These are phyloP conservation scores for Anoplius nigerrimus DNA, from an alignment of 2,888 invertebrate species.

Conservation along the genomic window DNA sequence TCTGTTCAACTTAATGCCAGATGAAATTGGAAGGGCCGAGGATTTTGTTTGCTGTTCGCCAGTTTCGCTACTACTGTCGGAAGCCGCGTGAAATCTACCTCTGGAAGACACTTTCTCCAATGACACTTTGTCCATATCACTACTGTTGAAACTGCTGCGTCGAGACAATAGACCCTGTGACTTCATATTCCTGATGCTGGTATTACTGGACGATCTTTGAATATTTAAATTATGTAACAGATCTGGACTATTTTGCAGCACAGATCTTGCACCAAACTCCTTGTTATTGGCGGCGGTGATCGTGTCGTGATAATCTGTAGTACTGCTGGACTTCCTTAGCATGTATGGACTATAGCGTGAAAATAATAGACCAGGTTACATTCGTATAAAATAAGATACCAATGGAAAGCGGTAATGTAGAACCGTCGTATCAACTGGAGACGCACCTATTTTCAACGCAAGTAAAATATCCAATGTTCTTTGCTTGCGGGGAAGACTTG, in stretches of 20 bases:
- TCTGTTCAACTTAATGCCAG: conserved; percentile 66
- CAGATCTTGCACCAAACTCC: conserved; percentile 47
- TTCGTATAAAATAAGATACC: not conserved
- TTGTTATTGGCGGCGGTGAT: conserved; percentile 46
- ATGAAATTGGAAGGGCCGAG: conserved; percentile 52
- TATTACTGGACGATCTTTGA: conserved; percentile 76
- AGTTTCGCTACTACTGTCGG: conserved; percentile 67
- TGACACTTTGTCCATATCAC: conserved; percentile 54
- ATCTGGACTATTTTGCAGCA: conserved; percentile 58
- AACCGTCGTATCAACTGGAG: not conserved
- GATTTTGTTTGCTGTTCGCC: conserved; percentile 57
- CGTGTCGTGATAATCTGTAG: conserved; percentile 64
- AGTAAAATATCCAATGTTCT: conserved; percentile 67
- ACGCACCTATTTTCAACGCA: conserved; percentile 64
- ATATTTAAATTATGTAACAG: conserved; percentile 60
- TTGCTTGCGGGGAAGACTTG: conserved; percentile 55
- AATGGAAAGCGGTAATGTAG: not conserved
- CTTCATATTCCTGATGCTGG: conserved; percentile 70
- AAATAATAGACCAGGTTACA: not conserved
- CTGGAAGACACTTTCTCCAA: conserved; percentile 37
- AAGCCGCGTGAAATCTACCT: conserved; percentile 53
- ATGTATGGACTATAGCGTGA: conserved; percentile 61
- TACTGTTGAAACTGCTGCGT: conserved; percentile 65
- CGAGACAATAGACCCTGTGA: conserved; percentile 53
- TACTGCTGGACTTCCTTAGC: conserved; percentile 66